Evolutionary conservation across 2,797 vertebrate species (phyloP).

Genomic region (Epinephelus coioides): DNA sequence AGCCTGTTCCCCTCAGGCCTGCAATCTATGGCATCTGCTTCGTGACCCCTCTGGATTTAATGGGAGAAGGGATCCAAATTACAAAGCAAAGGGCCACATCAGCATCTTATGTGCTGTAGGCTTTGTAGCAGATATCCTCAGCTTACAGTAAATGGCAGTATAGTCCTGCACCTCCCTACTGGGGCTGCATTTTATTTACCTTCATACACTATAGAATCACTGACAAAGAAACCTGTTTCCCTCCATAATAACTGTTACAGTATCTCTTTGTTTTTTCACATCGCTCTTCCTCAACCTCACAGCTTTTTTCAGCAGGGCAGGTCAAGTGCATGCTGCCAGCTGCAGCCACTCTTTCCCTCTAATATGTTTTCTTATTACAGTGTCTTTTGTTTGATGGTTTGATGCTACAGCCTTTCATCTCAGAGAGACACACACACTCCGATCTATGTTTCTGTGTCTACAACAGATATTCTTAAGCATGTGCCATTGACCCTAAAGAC

Average conservation of each 20-base stretch:
- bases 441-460: constrained; percentile 28
- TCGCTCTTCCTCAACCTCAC: constrained; percentile 33
- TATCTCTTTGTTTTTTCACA: constrained; percentile 19
- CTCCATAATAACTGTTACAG: constrained; percentile 11
- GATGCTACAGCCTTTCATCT: constrained; percentile 73
- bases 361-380: constrained; percentile 53
- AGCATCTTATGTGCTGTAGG: constrained; percentile 26
- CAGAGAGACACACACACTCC: constrained; percentile 17
- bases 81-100: constrained; percentile 34
- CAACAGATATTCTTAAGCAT: constrained; percentile 25
- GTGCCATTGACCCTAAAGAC: background rate
- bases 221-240: constrained; percentile 2
- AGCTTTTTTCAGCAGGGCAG: constrained; percentile 37
- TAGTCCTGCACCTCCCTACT: background rate
- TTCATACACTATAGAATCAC: background rate
- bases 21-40: constrained; percentile 41
- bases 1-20: constrained; percentile 50
- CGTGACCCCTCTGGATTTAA: constrained; percentile 13
- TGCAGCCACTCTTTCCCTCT: constrained; percentile 50
- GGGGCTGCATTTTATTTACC: constrained; percentile 16
- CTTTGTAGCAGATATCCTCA: constrained; percentile 22
- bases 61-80: constrained; percentile 33
- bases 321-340: constrained; percentile 51
- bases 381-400: constrained; percentile 59
- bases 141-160: constrained; percentile 11